These are phyloP conservation scores for Sebastiscus tertius DNA, from an alignment of 2,797 vertebrate species.

Conservation along the genomic window DNA sequence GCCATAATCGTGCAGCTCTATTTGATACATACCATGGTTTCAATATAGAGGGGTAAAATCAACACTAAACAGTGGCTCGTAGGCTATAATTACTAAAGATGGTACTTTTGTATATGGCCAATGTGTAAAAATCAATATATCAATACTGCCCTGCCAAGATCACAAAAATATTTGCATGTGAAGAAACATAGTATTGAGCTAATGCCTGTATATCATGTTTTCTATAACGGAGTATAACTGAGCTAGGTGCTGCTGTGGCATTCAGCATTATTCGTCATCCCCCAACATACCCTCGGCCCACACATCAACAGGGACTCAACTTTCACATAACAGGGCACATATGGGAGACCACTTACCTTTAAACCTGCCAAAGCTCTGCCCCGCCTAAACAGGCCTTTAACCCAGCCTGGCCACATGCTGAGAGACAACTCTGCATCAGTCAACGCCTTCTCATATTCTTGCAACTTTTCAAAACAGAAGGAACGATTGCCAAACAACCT, in stretches of 20 bases:
- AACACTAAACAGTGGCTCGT: neutral
- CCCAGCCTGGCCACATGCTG: constrained; percentile 84
- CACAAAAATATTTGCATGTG: neutral
- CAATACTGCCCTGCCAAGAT: neutral
- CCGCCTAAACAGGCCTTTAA: constrained; percentile 89
- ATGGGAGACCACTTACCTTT: constrained; percentile 79
- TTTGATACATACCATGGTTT: neutral
- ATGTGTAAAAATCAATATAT: neutral
- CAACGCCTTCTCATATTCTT: constrained; percentile 84
- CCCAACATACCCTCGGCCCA: neutral
- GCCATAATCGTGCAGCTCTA: too few species aligned
- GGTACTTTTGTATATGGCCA: neutral
- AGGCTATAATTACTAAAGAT: too few species aligned
- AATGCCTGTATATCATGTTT: neutral
- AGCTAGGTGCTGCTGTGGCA: neutral
- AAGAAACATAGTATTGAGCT: neutral
- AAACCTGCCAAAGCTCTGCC: constrained; percentile 90
- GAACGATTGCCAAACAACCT: constrained; percentile 94
- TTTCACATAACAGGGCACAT: neutral
- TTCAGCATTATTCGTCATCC: neutral
- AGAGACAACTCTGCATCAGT: constrained; percentile 85
- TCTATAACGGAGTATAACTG: neutral
- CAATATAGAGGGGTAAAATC: neutral
- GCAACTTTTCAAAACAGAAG: constrained; percentile 90
- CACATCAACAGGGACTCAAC: neutral